A percentile compares a stretch with the other conserved stretches of the same genome.
phyloP scores from a whole-genome alignment of 2,797 vertebrate species.

The Percopsis omiscomaycus region DNA sequence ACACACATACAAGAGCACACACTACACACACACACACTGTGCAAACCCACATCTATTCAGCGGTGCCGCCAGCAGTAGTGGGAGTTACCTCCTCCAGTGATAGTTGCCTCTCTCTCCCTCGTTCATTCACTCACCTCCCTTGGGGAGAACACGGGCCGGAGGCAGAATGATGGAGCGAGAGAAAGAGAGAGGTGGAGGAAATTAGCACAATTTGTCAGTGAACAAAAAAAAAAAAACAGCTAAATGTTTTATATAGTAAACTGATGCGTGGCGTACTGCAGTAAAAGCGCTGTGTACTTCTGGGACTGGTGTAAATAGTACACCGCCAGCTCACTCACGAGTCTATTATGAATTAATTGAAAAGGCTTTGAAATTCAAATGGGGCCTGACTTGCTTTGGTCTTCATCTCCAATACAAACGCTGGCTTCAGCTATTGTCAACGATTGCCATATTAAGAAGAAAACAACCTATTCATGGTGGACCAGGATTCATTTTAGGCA shows the following conservation, averaged over 20 bases:
- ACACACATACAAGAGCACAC: slow-evolving; percentile 13
- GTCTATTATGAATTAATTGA: slow-evolving; percentile 55
- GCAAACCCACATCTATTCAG: slow-evolving; percentile 68
- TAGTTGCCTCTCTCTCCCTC: slow-evolving; percentile 32
- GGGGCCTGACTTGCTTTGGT: slow-evolving; percentile 23
- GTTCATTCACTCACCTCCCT: background rate
- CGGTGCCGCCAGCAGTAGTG: slow-evolving; percentile 42
- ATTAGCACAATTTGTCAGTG: no score
- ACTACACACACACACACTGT: slow-evolving; percentile 38
- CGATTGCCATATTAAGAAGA: background rate
- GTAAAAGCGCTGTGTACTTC: slow-evolving; percentile 20
- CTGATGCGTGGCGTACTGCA: slow-evolving; percentile 18
- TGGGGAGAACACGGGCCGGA: no score
- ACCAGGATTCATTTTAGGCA: no score
- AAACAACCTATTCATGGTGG: no score
- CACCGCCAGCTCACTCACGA: slow-evolving; percentile 50
- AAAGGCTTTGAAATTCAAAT: slow-evolving; percentile 62
- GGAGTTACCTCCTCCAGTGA: slow-evolving; percentile 56
- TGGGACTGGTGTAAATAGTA: slow-evolving; percentile 49
- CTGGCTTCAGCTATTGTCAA: slow-evolving; percentile 32
- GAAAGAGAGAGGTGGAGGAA: no score
- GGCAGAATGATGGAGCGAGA: no score
- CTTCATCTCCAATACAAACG: slow-evolving; percentile 45
- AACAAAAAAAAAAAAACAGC: no score
- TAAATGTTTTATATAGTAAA: no score